Conservation (phyloP, 2,888 invertebrate genomes). For the Alsophila aescularia region DNA sequence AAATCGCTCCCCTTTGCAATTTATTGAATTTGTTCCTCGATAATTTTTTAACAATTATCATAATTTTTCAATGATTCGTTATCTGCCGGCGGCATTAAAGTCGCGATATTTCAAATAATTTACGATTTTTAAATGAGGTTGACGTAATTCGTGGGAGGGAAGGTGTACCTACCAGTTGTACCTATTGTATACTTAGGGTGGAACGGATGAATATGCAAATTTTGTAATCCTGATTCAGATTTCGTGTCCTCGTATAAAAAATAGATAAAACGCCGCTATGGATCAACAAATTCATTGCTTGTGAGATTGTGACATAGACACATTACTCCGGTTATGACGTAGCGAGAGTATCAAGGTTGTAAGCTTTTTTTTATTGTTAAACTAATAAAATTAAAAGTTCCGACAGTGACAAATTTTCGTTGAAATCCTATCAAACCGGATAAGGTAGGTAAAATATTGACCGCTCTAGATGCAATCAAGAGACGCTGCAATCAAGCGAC, state of each 20-base stretch:
- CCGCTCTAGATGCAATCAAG: too few species aligned
- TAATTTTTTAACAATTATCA: conserved; percentile 69
- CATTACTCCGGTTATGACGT: too few species aligned
- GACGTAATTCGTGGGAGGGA: conserved; percentile 9
- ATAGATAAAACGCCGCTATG: not conserved
- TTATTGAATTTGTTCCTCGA: conserved; percentile 58
- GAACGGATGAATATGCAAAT: conserved; percentile 21
- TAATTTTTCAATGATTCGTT: conserved; percentile 77
- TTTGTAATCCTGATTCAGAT: not conserved
- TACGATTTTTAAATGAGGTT: conserved; percentile 27
- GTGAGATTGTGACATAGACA: too few species aligned
- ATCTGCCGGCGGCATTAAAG: conserved; percentile 47
- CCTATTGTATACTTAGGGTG: not conserved
- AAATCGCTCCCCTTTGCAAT: conserved; percentile 51
- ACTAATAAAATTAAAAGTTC: too few species aligned
- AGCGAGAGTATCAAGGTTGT: too few species aligned
- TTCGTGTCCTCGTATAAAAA: not conserved
- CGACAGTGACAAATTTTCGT: too few species aligned
- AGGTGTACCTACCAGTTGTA: not conserved
- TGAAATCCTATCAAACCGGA: too few species aligned
- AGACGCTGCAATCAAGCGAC: too few species aligned
- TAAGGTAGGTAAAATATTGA: too few species aligned
- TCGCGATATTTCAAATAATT: conserved; percentile 37
- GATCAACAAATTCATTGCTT: not conserved
- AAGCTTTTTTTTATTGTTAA: too few species aligned